phyloP scores from a whole-genome alignment of 2,113 vertebrate species.

The Porphyrio hochstetteri region DNA sequence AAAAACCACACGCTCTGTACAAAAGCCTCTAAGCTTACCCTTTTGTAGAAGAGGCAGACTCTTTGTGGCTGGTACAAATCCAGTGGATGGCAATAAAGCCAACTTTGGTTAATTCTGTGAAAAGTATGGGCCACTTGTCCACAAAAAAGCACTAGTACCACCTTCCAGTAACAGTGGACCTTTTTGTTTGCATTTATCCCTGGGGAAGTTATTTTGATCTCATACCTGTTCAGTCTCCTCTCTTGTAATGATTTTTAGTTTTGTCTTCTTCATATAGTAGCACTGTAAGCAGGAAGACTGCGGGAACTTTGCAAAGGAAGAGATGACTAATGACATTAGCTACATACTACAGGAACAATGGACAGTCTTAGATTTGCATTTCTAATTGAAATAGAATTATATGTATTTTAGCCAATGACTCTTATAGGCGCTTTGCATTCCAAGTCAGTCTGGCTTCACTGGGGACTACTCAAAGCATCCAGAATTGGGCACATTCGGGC shows the following conservation, averaged over 20 bases:
- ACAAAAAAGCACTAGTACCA: background rate
- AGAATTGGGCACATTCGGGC: fast-evolving
- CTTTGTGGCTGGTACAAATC: background rate
- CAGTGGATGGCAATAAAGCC: background rate
- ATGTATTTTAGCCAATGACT: background rate
- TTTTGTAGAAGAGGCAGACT: fast-evolving
- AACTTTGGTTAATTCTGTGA: background rate
- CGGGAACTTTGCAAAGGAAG: background rate
- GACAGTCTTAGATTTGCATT: background rate
- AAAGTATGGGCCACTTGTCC: background rate
- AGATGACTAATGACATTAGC: background rate
- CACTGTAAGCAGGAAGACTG: background rate
- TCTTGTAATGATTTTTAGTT: background rate
- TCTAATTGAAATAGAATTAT: background rate
- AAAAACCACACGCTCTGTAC: background rate
- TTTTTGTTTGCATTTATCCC: background rate
- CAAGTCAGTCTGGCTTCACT: background rate
- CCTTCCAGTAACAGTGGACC: background rate
- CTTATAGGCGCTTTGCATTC: background rate
- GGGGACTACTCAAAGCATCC: background rate
- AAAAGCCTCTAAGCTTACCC: background rate
- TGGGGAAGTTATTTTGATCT: background rate
- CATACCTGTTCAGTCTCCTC: background rate
- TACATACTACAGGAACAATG: background rate
- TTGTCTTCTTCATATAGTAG: background rate